Conservation (phyloP, 2,113 vertebrate genomes). For the Oxyura jamaicensis region DNA sequence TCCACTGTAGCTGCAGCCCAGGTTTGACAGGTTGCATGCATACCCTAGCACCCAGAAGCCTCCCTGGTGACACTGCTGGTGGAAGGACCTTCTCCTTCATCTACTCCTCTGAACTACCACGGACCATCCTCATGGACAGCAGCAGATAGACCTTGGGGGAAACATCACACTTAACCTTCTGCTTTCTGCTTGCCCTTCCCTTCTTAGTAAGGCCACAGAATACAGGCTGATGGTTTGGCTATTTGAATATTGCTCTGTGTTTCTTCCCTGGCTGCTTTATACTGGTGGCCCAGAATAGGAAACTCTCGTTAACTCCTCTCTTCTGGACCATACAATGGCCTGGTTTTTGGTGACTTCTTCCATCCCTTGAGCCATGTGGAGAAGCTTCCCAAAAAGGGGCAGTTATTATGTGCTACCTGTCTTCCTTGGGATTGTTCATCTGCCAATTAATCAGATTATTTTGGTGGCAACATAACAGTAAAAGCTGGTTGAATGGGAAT, state of each 20-base stretch:
- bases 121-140: neutral
- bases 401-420: neutral
- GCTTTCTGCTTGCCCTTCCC: neutral
- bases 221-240: neutral
- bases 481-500: neutral
- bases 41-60: neutral
- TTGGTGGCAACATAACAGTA: neutral
- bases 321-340: neutral
- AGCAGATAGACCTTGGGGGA: neutral
- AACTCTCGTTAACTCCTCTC: neutral
- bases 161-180: rapidly evolving
- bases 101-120: neutral
- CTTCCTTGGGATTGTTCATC: neutral
- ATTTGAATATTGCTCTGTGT: neutral
- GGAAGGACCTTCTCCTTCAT: neutral
- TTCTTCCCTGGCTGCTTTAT: neutral
- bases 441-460: neutral
- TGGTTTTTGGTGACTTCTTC: neutral
- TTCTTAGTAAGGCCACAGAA: neutral
- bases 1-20: neutral
- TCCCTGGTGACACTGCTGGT: neutral
- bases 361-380: neutral
- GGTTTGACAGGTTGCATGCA: neutral
- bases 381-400: neutral
- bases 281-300: neutral